A percentile compares a stretch with the other conserved stretches of the same genome.
Evolutionary conservation across 1,140 invertebrate genomes (phyloP).

Genomic region (Nasonia longicornis): DNA sequence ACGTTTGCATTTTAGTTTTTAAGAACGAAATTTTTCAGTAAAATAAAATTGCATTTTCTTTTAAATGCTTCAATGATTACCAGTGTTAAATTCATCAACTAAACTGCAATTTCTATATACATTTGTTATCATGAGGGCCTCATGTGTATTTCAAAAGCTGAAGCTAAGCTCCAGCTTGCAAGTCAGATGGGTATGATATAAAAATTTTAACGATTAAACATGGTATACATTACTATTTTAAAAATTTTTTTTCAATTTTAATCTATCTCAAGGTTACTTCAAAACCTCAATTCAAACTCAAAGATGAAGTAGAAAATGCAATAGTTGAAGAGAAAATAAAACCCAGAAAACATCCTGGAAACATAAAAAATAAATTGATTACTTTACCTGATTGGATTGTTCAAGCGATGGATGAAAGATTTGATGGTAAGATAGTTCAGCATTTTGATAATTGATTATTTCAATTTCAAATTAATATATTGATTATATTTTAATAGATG

Average conservation of each 20-base stretch:
- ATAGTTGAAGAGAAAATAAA: slow-evolving; percentile 74
- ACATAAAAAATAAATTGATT: slow-evolving; percentile 67
- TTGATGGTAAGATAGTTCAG: slow-evolving; percentile 63
- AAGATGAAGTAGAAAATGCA: slow-evolving; percentile 67
- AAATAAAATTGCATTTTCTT: background rate
- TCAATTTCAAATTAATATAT: slow-evolving; percentile 28
- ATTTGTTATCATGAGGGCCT: background rate
- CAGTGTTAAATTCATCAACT: background rate
- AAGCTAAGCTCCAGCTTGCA: background rate
- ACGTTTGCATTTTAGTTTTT: background rate
- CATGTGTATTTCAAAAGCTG: slow-evolving; percentile 13
- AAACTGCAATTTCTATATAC: background rate
- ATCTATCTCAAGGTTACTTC: slow-evolving; percentile 54
- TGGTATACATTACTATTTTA: background rate
- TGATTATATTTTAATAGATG: slow-evolving; percentile 62
- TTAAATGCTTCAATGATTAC: background rate
- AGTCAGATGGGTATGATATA: slow-evolving; percentile 40
- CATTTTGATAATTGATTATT: slow-evolving; percentile 10
- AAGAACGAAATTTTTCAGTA: background rate
- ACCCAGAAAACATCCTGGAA: slow-evolving; percentile 78
- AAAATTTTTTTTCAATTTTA: slow-evolving; percentile 23
- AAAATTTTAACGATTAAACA: slow-evolving; percentile 47
- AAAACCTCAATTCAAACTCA: slow-evolving; percentile 68
- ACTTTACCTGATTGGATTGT: slow-evolving; percentile 73
- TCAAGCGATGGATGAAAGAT: slow-evolving; percentile 68